phyloP scores from a whole-genome alignment of 1,140 invertebrate genomes.

The Sinonovacula constricta region DNA sequence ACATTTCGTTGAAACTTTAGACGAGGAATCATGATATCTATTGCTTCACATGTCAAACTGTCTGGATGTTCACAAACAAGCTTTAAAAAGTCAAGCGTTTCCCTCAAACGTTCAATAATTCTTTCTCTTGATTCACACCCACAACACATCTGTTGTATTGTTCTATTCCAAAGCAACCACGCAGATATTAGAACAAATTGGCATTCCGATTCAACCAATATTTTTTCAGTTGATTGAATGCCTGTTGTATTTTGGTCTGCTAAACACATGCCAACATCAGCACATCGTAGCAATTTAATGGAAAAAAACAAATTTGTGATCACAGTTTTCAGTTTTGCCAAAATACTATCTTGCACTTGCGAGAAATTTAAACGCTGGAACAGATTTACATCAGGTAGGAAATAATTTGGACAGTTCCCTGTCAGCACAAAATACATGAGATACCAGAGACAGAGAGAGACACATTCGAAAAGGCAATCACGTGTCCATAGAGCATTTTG shows the following conservation, averaged over 20 bases:
- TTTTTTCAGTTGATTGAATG: neutral
- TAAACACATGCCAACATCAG: neutral
- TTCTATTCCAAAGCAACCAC: neutral
- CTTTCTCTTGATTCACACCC: too few relatives aligned
- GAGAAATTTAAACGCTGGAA: conserved; percentile 9
- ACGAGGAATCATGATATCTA: too few relatives aligned
- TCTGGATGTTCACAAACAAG: too few relatives aligned
- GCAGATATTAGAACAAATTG: neutral
- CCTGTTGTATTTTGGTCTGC: neutral
- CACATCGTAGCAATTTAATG: neutral
- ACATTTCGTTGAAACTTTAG: too few relatives aligned
- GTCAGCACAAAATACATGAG: neutral
- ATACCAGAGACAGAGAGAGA: conserved; percentile 1
- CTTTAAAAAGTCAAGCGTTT: too few relatives aligned
- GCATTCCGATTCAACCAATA: neutral
- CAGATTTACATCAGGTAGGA: conserved; percentile 15
- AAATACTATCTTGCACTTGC: neutral
- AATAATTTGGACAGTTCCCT: conserved; percentile 16
- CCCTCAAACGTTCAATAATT: too few relatives aligned
- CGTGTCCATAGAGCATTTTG: neutral
- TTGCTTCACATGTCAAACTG: too few relatives aligned
- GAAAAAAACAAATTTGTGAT: neutral
- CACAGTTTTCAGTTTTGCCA: neutral
- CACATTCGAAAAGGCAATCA: conserved; percentile 15
- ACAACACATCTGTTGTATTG: too few relatives aligned